These are phyloP conservation scores for Nemurella pictetii DNA, from an alignment of 2,888 invertebrate species.

Conservation along the genomic window DNA sequence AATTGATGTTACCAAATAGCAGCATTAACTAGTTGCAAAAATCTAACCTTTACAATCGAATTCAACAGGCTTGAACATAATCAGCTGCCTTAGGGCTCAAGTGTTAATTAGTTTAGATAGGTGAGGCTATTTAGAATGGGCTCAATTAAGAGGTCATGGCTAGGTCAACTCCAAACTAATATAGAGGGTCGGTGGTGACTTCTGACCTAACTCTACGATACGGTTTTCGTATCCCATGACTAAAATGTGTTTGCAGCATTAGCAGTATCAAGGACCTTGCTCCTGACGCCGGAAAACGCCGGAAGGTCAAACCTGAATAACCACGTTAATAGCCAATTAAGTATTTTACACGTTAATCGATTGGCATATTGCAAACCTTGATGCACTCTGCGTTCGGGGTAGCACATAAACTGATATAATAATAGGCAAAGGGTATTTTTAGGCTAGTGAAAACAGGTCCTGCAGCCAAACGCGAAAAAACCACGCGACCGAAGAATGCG, in stretches of 20 bases:
- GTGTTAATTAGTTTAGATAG: not conserved
- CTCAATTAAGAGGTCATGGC: not conserved
- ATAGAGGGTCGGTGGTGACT: not conserved
- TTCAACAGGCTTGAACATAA: too few species aligned
- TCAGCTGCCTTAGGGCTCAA: not conserved
- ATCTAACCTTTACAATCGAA: not conserved
- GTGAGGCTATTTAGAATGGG: not conserved
- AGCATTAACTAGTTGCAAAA: not conserved
- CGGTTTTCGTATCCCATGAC: not conserved
- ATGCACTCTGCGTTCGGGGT: slow-evolving; percentile 22
- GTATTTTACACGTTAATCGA: not conserved
- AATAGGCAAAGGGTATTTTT: slow-evolving; percentile 40
- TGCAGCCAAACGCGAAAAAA: slow-evolving; percentile 25
- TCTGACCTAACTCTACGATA: not conserved
- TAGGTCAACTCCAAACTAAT: not conserved
- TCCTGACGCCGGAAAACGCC: not conserved
- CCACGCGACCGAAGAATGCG: slow-evolving; percentile 5
- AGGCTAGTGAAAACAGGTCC: slow-evolving; percentile 40
- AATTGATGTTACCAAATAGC: not conserved
- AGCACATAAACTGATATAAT: slow-evolving; percentile 29
- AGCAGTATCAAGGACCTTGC: not conserved
- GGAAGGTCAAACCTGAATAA: not conserved
- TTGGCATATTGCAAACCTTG: not conserved
- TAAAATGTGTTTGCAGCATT: not conserved
- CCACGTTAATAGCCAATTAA: not conserved